A percentile compares a stretch with the other conserved stretches of the same genome.
These are phyloP conservation scores for Hydroisotoma schaefferi DNA, from an alignment of 2,888 invertebrate genomes.

Conservation along the genomic window DNA sequence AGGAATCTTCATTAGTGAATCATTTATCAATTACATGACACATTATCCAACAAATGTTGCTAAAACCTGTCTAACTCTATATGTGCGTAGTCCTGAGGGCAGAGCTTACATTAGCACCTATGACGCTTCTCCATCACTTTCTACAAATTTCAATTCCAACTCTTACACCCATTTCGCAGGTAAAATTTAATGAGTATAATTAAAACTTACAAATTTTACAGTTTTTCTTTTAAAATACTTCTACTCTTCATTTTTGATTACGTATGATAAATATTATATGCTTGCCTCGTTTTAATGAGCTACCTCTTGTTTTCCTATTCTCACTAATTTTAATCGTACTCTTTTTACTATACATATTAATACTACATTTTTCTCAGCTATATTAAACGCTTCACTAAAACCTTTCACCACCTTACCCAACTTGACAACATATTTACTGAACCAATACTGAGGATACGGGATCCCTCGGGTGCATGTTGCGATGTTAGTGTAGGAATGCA, in stretches of 20 bases:
- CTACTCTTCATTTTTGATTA: neutral
- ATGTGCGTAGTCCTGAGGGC: constrained; percentile 45
- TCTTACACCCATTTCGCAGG: constrained; percentile 50
- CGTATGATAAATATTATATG: neutral
- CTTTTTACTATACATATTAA: too few species aligned
- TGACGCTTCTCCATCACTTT: constrained; percentile 50
- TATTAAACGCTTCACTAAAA: constrained; percentile 1
- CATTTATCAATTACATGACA: neutral
- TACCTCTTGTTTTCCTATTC: constrained; percentile 4
- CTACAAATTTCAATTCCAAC: constrained; percentile 50
- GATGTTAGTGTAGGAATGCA: neutral
- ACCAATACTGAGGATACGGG: neutral
- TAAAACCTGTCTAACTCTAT: constrained; percentile 11
- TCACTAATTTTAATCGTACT: neutral
- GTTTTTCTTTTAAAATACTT: neutral
- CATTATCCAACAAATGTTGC: constrained; percentile 3
- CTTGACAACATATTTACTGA: neutral
- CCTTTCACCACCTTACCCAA: neutral
- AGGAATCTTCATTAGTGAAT: too few species aligned
- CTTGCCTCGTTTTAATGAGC: neutral
- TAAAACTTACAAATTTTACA: too few species aligned
- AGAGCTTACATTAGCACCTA: constrained; percentile 49
- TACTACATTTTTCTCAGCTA: too few species aligned
- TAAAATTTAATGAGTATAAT: constrained; percentile 33
- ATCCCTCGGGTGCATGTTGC: constrained; percentile 11